Evolutionary conservation across 1,140 invertebrate genomes (phyloP).

Genomic region (Pteromalus puparum): DNA sequence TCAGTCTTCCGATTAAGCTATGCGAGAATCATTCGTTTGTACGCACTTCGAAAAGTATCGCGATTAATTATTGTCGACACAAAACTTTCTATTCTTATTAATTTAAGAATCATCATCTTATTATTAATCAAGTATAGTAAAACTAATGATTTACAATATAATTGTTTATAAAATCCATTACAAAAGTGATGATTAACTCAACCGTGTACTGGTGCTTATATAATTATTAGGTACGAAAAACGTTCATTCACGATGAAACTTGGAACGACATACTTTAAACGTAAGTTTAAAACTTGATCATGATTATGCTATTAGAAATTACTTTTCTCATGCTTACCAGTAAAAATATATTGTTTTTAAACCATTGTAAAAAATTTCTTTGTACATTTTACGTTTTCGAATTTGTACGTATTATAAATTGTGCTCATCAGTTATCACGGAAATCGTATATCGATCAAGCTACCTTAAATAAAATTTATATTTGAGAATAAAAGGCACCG

Average conservation of each 20-base stretch:
- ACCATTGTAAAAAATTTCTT: conserved; percentile 30
- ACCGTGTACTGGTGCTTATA: too few relatives aligned
- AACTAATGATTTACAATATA: background rate
- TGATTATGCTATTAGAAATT: background rate
- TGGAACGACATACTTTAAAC: background rate
- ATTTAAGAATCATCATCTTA: background rate
- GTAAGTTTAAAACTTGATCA: background rate
- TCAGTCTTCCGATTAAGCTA: conserved; percentile 51
- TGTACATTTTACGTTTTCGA: conserved; percentile 14
- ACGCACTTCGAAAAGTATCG: conserved; percentile 15
- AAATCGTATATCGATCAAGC: background rate
- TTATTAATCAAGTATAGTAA: conserved; percentile 10
- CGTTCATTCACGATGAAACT: too few relatives aligned
- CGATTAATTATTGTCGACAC: conserved; percentile 22
- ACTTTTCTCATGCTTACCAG: background rate
- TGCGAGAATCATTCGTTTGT: conserved; percentile 21
- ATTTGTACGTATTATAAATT: conserved; percentile 34
- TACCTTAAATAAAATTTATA: background rate
- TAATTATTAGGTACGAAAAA: too few relatives aligned
- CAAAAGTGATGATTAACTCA: background rate
- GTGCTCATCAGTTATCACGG: background rate
- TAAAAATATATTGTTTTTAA: conserved; percentile 21
- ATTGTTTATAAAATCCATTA: background rate
- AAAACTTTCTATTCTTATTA: conserved; percentile 7
- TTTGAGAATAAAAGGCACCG: conserved; percentile 33